Base-by-base conservation (phyloP, 2,888 invertebrate species). In the Falcaria lacertinaria region DNA sequence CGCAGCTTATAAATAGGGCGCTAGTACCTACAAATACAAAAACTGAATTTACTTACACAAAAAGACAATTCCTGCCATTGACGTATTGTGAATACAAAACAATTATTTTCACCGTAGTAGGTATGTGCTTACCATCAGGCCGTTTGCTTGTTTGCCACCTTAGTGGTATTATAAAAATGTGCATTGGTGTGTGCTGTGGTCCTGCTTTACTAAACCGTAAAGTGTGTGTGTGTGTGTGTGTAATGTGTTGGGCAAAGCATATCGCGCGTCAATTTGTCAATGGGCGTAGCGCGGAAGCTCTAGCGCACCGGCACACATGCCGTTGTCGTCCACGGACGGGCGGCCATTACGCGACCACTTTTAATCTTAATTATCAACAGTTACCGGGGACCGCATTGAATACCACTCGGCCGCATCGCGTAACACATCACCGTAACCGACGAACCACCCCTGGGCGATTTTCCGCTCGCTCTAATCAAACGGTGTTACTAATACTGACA, bases 361-460 rank as follows among this genome's bases (percentile, higher is more conserved):
- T 83, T 88, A 86, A 88, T 87, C 77, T 83, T 88, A 86, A 88
- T 87, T 86, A 87, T 79, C 77, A 83, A 88, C 88, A 86, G 88
- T 87, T 88, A 85, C 66, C 60, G 66, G 61, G 63, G 57, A 72
- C 74, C 63, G 63, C 71, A 60, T 57, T 62, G 65, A n/a, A 61
- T 69, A 68, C 60, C 69, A 65, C 57, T 73, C 61, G 62, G 48
- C 69, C 57, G 61, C 58, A 53, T 62, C 66, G 60, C 59, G 47
- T 52, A 64, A 69, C 61, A 57, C 64, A 55, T 47, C 57, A 60
- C 60, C 58, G 59, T 69, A 67, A 73, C 63, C 57, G 54, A 57
- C 50, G 53, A 60, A 60, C 61, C 54, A 60, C 60, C 61, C 58
- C 56, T 50, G 33, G 46, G 55, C 44, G 43, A 47, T 51, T 48